Evolutionary conservation across 2,888 invertebrate species (phyloP), one percentile per base, ranked within the genome.

Genomic region (Hirtodrosophila cameraria): DNA sequence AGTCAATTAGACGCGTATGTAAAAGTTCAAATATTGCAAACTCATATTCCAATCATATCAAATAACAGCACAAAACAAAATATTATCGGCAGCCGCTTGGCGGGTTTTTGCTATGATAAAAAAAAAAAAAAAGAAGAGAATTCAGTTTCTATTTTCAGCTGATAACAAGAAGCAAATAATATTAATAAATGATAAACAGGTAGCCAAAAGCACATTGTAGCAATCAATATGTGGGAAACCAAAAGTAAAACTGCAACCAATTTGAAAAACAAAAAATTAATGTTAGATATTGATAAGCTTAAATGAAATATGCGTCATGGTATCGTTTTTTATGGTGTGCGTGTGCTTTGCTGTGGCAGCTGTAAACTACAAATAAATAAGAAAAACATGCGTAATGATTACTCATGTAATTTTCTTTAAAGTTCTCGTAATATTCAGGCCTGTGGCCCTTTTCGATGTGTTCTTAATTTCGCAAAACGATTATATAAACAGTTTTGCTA

Each of bases 141-240:
- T 59, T 38, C 30, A 30, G 41, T 18, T 54, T 38, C 31, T 33
- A 38, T 31, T 39, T 36, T 23, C 33, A 43, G 20, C 55, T 69
- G 71, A 69, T 68, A 70, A 70, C 45, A 38, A 33, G 2, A n/a
- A 25, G 1, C 1, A 6, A n/a, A 27, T 23, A 60, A 46, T 11
- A 36, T 33, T 20, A 30, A 41, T 42, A 43, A 18, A 54, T 35
- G 66, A 69, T 65, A 71, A 71, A 71, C 45, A 30, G 35, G 53
- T 59, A 53, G 48, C 63, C 23, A 5, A 48, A 13, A 18, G 41
- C 33, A 38, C 20, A n/a, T 13, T 15, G 31, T 20, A 46, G 16
- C 39, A 57, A 54, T 63, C 63, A 46, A 63, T 62, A 62, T 53
- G 30, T 25, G 48, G 23, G 28, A 28, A 25, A 54, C 28, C n/a